A percentile compares a stretch with the other conserved stretches of the same genome.
Evolutionary conservation across 92 coral and sea anemone species (phyloP).

Genomic region (Chrysogorgia sp.): DNA sequence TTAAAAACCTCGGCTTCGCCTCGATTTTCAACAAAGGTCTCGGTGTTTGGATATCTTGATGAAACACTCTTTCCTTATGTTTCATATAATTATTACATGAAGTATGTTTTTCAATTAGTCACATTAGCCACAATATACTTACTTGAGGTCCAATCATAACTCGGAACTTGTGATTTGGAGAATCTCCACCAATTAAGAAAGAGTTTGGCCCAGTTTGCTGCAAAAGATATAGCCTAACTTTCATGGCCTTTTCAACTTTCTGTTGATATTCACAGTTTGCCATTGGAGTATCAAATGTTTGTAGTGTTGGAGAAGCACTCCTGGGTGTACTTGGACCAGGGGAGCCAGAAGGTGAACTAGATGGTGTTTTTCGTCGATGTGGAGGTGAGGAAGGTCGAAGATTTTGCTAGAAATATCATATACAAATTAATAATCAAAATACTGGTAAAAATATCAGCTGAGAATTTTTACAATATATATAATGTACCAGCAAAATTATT

Average conservation of each 20-base stretch:
- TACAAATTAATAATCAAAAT: background rate
- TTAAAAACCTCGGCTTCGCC: too few species aligned
- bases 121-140: background rate
- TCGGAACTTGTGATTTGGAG: conserved; percentile 92
- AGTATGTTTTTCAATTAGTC: background rate
- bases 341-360: conserved; percentile 78
- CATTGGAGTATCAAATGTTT: conserved; percentile 63
- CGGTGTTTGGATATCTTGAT: too few species aligned
- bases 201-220: conserved; percentile 98
- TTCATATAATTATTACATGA: background rate
- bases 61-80: too few species aligned
- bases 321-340: conserved; percentile 86
- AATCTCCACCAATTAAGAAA: conserved; percentile 95
- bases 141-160: conserved; percentile 99
- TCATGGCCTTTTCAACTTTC: conserved; percentile 86
- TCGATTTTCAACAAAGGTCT: too few species aligned
- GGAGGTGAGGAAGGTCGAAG: conserved; percentile 43
- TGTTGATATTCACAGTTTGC: conserved; percentile 60
- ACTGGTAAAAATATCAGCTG: too few species aligned
- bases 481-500: too few species aligned
- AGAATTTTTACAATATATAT: too few species aligned
- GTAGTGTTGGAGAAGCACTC: conserved; percentile 83
- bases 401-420: conserved; percentile 16
- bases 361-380: conserved; percentile 64
- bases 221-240: conserved; percentile 88